Evolutionary conservation across 2,888 invertebrate species (phyloP).

Genomic region (Eucera pruinosa): DNA sequence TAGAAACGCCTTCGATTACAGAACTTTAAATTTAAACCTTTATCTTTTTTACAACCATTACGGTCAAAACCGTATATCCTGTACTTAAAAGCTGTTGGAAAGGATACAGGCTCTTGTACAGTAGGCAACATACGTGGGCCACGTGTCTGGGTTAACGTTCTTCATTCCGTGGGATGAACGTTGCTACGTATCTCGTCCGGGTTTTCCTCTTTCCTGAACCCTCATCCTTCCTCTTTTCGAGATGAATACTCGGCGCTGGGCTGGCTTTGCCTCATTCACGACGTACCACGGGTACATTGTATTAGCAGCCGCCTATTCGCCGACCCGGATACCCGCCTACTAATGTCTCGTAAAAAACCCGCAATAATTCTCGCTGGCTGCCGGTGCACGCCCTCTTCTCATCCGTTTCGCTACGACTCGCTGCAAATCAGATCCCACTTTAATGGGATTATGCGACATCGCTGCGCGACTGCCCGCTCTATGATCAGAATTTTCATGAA

Average conservation of each 20-base stretch:
- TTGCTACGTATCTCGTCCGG: conserved; percentile 55
- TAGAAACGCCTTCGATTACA: too few species aligned
- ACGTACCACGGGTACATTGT: conserved; percentile 64
- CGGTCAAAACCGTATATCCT: conserved; percentile 13
- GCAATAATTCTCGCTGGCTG: conserved; percentile 65
- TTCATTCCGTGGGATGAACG: conserved; percentile 57
- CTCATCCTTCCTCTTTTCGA: conserved; percentile 69
- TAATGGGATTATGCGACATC: conserved; percentile 58
- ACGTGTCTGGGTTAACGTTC: conserved; percentile 39
- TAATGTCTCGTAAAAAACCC: conserved; percentile 68
- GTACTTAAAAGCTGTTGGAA: not conserved
- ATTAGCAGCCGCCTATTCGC: conserved; percentile 65
- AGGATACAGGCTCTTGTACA: not conserved
- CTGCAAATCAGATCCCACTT: conserved; percentile 57
- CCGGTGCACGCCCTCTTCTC: conserved; percentile 39
- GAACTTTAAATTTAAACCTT: too few species aligned
- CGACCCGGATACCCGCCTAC: conserved; percentile 61
- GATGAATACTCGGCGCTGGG: conserved; percentile 69
- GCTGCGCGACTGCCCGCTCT: conserved; percentile 3
- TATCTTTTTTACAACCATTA: not conserved
- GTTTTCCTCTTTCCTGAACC: conserved; percentile 62
- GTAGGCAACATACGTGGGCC: conserved; percentile 28
- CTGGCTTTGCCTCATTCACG: conserved; percentile 61
- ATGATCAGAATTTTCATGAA: conserved; percentile 58
- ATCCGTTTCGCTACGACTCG: conserved; percentile 34